Conservation (phyloP, 2,888 invertebrate genomes). For the Hyppa rectilinea region DNA sequence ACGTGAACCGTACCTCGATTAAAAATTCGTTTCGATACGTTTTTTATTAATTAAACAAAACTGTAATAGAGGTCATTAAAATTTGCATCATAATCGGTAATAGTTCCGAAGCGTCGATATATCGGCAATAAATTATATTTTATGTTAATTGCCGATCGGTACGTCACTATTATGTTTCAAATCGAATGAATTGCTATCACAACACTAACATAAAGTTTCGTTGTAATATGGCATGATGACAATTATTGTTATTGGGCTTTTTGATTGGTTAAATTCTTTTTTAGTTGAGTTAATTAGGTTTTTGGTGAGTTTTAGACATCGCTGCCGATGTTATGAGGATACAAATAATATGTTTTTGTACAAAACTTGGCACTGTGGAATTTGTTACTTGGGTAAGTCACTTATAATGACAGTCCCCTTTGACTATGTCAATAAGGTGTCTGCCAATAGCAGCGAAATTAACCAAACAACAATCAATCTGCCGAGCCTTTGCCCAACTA, state of each 20-base stretch:
- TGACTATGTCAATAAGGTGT: neutral
- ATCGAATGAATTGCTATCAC: slow-evolving; percentile 58
- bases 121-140: slow-evolving; percentile 63
- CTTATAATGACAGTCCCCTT: neutral
- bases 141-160: slow-evolving; percentile 57
- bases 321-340: neutral
- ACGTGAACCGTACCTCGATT: neutral
- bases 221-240: slow-evolving; percentile 34
- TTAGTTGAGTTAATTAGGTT: slow-evolving; percentile 13
- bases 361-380: neutral
- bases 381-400: neutral
- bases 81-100: slow-evolving; percentile 64
- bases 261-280: slow-evolving; percentile 23
- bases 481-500: no score
- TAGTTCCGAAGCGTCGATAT: slow-evolving; percentile 52
- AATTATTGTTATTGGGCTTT: slow-evolving; percentile 43
- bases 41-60: slow-evolving; percentile 65
- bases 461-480: no score
- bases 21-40: slow-evolving; percentile 46
- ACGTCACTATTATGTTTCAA: slow-evolving; percentile 59
- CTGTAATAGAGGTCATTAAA: slow-evolving; percentile 53
- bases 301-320: slow-evolving; percentile 2
- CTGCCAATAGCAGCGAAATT: neutral
- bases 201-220: slow-evolving; percentile 48
- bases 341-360: neutral